Base-by-base conservation (phyloP, 2,888 invertebrate species). In the Invenusta paracnida region DNA sequence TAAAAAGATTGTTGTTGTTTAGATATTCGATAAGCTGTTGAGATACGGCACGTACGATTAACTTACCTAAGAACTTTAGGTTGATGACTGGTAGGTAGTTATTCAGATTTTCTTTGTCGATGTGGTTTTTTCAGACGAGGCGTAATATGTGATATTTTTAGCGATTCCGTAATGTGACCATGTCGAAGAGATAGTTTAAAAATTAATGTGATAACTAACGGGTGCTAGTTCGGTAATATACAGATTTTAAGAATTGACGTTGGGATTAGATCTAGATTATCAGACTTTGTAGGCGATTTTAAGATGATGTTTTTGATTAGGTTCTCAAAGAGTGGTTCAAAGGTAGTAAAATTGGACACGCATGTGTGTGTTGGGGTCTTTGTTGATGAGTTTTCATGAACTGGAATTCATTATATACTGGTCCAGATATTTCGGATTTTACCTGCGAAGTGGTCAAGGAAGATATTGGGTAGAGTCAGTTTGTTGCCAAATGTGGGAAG, bases 231-330 rank as follows among this genome's bases (percentile, higher is more conserved):
- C 48, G 48, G 48, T 27, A n/a, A n/a, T n/a, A 11, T 27, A 27
- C 13, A 27, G 13, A n/a, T 30, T 29, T 17, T 29, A 30, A 5
- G 29, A 5, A 82, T 29, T 25, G 30, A 82, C 29, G 82, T 82
- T 30, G 29, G 29, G 82, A 82, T 82, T 2, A 29, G 30, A 27
- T 82, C 29, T 2, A 82, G 30, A 30, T 82, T 29, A 30, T 29
- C 2, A 82, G 82, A 82, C 30, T 82, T 82, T 82, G 82, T 82
- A 29, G 82, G 82, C 1, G 82, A 82, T 73, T 73, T 73, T 73
- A 23, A 73, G 73, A 73, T 73, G 73, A 73, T 73, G 73, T 73
- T 73, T 73, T 73, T 73, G 73, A 73, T 73, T 73, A 23, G 2
- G 23, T 73, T 73, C 73, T 73, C 73, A 13, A 23, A 73, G 5